phyloP scores from a whole-genome alignment of 23 tunicate species.

The Halocynthia roretzi region DNA sequence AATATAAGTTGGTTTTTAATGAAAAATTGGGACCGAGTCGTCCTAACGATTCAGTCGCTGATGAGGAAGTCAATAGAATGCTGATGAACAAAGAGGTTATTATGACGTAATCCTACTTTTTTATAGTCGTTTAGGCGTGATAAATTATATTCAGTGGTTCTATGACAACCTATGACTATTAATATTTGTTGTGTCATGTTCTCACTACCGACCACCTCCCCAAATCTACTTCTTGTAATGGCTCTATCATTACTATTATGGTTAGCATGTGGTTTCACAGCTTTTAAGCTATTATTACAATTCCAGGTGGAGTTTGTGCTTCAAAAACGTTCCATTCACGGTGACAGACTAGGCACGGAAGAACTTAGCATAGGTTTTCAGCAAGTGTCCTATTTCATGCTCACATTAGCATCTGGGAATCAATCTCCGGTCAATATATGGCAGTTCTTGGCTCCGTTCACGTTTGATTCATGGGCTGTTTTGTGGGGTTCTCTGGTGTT shows the following conservation, averaged over 20 bases:
- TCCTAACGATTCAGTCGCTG: conserved; percentile 16
- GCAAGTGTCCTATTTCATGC: conserved; percentile 55
- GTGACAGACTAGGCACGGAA: conserved; percentile 40
- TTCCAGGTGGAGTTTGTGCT: conserved; percentile 49
- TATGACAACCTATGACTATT: too few species aligned
- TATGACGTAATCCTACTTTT: background rate
- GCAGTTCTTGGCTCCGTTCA: conserved; percentile 56
- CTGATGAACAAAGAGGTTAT: conserved; percentile 29
- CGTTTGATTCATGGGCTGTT: conserved; percentile 50
- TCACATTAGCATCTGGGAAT: conserved; percentile 49
- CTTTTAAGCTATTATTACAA: too few species aligned
- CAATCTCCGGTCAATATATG: conserved; percentile 49
- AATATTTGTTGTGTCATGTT: too few species aligned
- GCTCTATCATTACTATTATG: too few species aligned
- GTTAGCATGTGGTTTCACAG: too few species aligned
- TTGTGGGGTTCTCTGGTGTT: conserved; percentile 36
- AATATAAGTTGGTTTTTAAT: conserved; percentile 37
- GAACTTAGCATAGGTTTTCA: conserved; percentile 47
- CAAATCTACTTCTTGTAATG: too few species aligned
- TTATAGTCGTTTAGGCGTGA: background rate
- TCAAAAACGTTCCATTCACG: conserved; percentile 36
- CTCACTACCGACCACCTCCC: too few species aligned
- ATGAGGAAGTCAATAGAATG: conserved; percentile 45
- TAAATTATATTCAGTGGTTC: background rate
- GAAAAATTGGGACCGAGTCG: conserved; percentile 18